These are phyloP conservation scores for Myrmophylax atrothorax DNA, from an alignment of 2,113 vertebrate genomes.

Conservation along the genomic window DNA sequence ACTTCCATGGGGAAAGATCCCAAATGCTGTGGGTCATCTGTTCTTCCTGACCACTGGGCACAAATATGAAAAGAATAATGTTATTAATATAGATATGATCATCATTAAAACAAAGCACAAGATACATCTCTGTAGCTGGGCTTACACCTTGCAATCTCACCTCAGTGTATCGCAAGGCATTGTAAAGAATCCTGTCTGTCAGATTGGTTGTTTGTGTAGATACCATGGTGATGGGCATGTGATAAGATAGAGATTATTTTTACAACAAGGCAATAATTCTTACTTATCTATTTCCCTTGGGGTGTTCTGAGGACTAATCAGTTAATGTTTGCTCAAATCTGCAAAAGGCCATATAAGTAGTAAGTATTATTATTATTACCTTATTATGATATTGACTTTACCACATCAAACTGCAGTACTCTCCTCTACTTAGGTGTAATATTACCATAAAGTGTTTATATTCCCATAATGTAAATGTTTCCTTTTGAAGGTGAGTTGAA, in stretches of 20 bases:
- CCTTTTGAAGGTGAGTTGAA: slow-evolving; percentile 10
- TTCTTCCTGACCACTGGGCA: not conserved
- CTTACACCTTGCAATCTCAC: not conserved
- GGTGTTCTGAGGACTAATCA: slow-evolving; percentile 32
- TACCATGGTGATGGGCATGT: not conserved
- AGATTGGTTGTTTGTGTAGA: not conserved
- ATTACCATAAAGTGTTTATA: slow-evolving; percentile 49
- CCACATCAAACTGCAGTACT: not conserved
- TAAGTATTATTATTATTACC: slow-evolving; percentile 22
- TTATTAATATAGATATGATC: not conserved
- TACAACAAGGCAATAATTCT: slow-evolving; percentile 54
- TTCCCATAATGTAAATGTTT: slow-evolving; percentile 42
- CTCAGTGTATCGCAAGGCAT: not conserved
- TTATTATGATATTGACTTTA: slow-evolving; percentile 57
- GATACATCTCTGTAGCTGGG: not conserved
- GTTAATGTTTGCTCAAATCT: slow-evolving; percentile 41
- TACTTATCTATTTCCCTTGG: not conserved
- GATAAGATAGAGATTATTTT: slow-evolving; percentile 3
- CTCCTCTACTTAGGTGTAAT: slow-evolving; percentile 15
- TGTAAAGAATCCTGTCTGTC: not conserved
- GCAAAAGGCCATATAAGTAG: slow-evolving; percentile 46
- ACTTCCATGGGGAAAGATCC: not conserved
- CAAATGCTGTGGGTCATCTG: not conserved
- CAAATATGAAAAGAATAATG: not conserved
- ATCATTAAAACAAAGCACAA: not conserved